A percentile compares a stretch with the other conserved stretches of the same genome.
These are phyloP conservation scores for Mnemiopsis leidyi DNA, from an alignment of 37 sponge, comb jelly and placozoan genomes.

Conservation along the genomic window DNA sequence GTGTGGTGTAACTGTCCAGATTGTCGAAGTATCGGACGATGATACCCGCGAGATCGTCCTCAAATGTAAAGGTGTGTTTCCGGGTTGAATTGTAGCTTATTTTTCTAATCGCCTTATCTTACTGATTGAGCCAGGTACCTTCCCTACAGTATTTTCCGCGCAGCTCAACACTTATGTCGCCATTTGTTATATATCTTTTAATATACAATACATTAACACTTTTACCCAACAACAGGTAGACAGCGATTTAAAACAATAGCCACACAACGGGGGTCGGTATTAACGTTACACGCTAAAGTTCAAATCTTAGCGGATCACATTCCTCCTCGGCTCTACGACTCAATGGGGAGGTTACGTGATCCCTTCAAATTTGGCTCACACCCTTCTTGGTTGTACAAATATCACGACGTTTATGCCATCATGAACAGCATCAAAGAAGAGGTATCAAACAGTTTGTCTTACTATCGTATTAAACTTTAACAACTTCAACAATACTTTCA, in stretches of 20 bases:
- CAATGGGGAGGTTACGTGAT: slow-evolving; percentile 33
- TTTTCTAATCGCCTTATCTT: no score
- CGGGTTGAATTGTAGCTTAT: no score
- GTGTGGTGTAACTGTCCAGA: slow-evolving; percentile 48
- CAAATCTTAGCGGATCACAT: not conserved
- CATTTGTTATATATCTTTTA: no score
- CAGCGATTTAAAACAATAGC: not conserved
- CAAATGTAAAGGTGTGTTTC: slow-evolving; percentile 50
- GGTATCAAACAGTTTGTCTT: no score
- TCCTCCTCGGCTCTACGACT: not conserved
- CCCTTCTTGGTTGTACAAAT: not conserved
- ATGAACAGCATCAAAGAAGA: slow-evolving; percentile 2
- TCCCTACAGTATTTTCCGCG: no score
- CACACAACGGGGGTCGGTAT: not conserved
- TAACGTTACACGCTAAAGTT: slow-evolving; percentile 6
- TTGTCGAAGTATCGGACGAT: slow-evolving; percentile 31
- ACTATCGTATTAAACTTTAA: no score
- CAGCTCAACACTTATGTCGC: no score
- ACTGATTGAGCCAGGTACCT: no score
- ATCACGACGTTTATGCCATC: not conserved
- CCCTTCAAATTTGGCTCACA: not conserved
- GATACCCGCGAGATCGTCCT: slow-evolving; percentile 12
- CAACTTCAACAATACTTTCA: no score
- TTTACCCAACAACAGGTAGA: slow-evolving; percentile 8
- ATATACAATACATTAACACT: no score